These are phyloP conservation scores for Leptosomus discolor DNA, from an alignment of 2,113 vertebrate genomes.

Conservation along the genomic window DNA sequence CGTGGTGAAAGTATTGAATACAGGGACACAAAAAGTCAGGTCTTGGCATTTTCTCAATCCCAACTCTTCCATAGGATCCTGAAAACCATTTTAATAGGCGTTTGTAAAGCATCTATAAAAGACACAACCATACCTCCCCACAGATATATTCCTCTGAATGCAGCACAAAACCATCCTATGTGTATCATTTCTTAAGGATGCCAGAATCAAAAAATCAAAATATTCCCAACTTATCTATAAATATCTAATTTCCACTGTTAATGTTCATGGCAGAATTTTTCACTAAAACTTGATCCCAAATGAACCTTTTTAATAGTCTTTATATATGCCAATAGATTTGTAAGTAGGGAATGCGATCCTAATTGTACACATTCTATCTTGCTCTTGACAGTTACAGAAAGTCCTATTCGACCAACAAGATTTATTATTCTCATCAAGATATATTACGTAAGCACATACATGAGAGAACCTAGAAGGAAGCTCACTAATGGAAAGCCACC, in stretches of 20 bases:
- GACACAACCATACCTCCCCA: not conserved
- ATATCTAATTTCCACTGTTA: not conserved
- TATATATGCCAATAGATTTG: not conserved
- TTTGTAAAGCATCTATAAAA: not conserved
- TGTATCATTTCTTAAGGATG: not conserved
- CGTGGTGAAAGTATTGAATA: not conserved
- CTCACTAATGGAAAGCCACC: not conserved
- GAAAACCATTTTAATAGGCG: not conserved
- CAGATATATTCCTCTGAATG: not conserved
- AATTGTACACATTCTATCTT: not conserved
- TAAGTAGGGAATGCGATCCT: not conserved
- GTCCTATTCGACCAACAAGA: not conserved
- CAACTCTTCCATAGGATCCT: not conserved
- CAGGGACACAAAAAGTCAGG: not conserved
- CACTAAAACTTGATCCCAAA: not conserved
- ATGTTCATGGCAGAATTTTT: not conserved
- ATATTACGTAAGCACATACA: not conserved
- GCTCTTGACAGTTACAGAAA: not conserved
- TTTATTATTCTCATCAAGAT: not conserved
- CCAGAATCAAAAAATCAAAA: not conserved
- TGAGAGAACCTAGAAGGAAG: not conserved
- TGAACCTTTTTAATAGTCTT: not conserved
- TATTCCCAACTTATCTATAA: not conserved
- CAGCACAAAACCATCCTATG: not conserved
- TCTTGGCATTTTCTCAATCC: not conserved